Base-by-base conservation (phyloP, 2,888 invertebrate species). In the Andricus quercusramuli region DNA sequence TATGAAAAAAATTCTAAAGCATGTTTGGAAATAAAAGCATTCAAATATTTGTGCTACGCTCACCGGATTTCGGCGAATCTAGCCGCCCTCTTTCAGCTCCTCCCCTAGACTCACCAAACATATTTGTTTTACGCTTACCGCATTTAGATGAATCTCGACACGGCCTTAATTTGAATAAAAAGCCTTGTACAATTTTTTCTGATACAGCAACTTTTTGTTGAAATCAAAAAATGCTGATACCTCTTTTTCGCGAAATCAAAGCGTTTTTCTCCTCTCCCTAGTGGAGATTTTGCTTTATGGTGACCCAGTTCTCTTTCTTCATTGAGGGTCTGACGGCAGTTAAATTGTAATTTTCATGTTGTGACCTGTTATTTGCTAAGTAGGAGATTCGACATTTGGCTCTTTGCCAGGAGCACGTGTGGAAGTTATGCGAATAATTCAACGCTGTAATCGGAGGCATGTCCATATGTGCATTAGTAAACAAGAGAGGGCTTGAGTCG, bases 391-490 rank as follows among this genome's bases (percentile, higher is more conserved):
- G 56, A 59, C 74, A 74, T 56, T 74, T 74, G 74, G 74, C 74
- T 74, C 11, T 74, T 74, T 56, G 74, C 74, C 74, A 74, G n/a
- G 15, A 29, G 37, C 56, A 56, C 51, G 56, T 74, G 56, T 74
- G 74, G 74, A 74, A 74, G 74, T 74, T 74, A 74, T 74, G 74
- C 74, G 74, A 74, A 74, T 74, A 74, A 74, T 74, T 74, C 74
- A 74, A 56, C 32, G 22, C 74, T 74, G 51, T 74, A 74, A 74
- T 74, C 74, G 74, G 74, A 59, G 74, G 56, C 74, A 74, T 74
- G 56, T 74, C 74, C 74, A 74, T 74, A 74, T 56, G 74, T 74
- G 56, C 74, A 74, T 74, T 74, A 74, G 74, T 74, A 74, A 74
- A 74, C 74, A 74, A 74, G 74, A 74, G 74, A 74, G 74, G 74